phyloP scores from a whole-genome alignment of 2,113 vertebrate species.

The Apteryx mantelli region DNA sequence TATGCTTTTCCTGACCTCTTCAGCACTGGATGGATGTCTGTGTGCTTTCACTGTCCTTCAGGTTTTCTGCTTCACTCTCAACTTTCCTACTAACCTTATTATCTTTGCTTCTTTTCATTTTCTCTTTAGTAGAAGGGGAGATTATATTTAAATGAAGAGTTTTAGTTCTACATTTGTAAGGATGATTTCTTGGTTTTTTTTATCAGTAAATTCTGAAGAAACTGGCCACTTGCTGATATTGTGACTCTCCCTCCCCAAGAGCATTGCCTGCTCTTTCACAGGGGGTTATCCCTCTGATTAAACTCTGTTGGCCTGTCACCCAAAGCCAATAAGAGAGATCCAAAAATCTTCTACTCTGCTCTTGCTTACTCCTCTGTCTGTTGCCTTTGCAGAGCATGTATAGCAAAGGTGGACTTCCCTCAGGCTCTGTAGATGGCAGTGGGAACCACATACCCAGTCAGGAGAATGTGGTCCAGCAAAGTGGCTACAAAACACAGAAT shows the following conservation, averaged over 20 bases:
- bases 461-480: background rate
- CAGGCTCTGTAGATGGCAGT: background rate
- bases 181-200: background rate
- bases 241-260: background rate
- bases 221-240: background rate
- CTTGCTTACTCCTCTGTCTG: background rate
- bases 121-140: background rate
- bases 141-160: slow-evolving; percentile 24
- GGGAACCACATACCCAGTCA: background rate
- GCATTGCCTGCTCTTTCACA: background rate
- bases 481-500: background rate
- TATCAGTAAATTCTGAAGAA: background rate
- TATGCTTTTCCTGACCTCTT: slow-evolving; percentile 53
- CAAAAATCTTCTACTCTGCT: background rate
- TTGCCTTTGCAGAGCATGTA: background rate
- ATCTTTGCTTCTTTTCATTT: slow-evolving; percentile 36
- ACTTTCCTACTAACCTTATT: background rate
- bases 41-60: slow-evolving; percentile 10
- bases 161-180: background rate
- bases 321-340: background rate
- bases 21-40: background rate
- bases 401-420: background rate
- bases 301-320: background rate
- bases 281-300: background rate
- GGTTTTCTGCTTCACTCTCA: slow-evolving; percentile 25